Conservation (phyloP, 2,797 vertebrate genomes). For the Aplochiton taeniatus region DNA sequence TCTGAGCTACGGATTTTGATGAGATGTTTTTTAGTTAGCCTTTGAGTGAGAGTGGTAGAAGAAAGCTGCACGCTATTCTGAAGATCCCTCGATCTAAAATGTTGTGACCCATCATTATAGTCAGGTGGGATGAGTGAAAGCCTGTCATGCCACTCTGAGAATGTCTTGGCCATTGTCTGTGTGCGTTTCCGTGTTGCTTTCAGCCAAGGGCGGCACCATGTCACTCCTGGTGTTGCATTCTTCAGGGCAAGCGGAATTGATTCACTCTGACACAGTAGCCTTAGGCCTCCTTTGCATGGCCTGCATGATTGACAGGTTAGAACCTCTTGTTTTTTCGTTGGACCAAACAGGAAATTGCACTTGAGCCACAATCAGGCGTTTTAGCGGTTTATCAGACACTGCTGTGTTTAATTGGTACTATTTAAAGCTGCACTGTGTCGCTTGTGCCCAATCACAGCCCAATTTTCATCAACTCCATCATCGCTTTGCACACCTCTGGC, state of each 20-base stretch:
- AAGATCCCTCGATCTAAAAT: too few species aligned
- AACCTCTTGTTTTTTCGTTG: slow-evolving; percentile 12
- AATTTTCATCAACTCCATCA: slow-evolving; percentile 1
- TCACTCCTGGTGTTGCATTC: slow-evolving; percentile 33
- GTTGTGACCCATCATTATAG: too few species aligned
- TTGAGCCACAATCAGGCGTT: slow-evolving; percentile 6
- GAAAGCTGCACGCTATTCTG: slow-evolving; percentile 37
- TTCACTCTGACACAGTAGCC: slow-evolving; percentile 24
- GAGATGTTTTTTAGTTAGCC: slow-evolving; percentile 63
- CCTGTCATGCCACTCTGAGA: too few species aligned
- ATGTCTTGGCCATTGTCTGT: too few species aligned
- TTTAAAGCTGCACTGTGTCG: slow-evolving; percentile 17
- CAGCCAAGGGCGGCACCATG: background rate
- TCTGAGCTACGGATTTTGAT: slow-evolving; percentile 70
- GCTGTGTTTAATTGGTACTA: slow-evolving; percentile 6
- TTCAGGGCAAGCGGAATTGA: slow-evolving; percentile 36
- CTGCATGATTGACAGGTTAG: slow-evolving; percentile 25
- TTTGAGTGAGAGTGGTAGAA: slow-evolving; percentile 37
- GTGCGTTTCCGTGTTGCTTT: background rate
- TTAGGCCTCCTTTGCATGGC: slow-evolving; percentile 12
- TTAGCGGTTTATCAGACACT: background rate
- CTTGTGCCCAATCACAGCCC: slow-evolving; percentile 6
- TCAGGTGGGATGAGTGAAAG: too few species aligned
- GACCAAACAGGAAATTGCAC: slow-evolving; percentile 11
- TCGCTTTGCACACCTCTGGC: slow-evolving; percentile 4